phyloP scores from a whole-genome alignment of 2,888 invertebrate species.

The Oeneis ivallda region DNA sequence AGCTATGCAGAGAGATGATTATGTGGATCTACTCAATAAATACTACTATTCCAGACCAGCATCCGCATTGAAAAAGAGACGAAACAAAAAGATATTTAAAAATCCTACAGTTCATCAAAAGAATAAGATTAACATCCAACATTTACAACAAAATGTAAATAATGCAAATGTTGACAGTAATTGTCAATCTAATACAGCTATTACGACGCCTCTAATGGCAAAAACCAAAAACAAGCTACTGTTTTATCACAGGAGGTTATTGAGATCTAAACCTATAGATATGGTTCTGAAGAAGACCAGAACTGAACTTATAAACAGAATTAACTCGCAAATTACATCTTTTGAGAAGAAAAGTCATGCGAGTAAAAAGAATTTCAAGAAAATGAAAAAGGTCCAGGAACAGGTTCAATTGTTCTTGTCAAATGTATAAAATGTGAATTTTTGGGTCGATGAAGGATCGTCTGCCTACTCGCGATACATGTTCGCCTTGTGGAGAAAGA shows the following conservation, averaged over 20 bases:
- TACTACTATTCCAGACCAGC: constrained; percentile 53
- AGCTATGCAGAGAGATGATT: constrained; percentile 64
- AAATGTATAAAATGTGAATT: constrained; percentile 52
- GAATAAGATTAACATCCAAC: constrained; percentile 39
- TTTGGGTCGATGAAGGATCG: neutral
- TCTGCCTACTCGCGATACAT: constrained; percentile 24
- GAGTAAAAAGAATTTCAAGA: constrained; percentile 56
- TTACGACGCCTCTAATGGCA: constrained; percentile 17
- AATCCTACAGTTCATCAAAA: constrained; percentile 45
- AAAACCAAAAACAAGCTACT: constrained; percentile 48
- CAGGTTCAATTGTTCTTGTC: constrained; percentile 64
- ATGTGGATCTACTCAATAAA: constrained; percentile 58
- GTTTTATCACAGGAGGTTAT: constrained; percentile 52
- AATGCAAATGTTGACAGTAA: constrained; percentile 23
- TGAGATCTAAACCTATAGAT: constrained; percentile 47
- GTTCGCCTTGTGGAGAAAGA: constrained; percentile 29
- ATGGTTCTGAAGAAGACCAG: constrained; percentile 51
- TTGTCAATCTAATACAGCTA: constrained; percentile 26
- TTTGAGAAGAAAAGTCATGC: constrained; percentile 48
- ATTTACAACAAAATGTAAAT: constrained; percentile 19
- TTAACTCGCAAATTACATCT: constrained; percentile 52
- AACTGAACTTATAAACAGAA: constrained; percentile 49
- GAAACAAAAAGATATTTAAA: constrained; percentile 47
- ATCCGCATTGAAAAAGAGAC: constrained; percentile 42
- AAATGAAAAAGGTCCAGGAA: constrained; percentile 57